phyloP scores from a whole-genome alignment of 2,113 vertebrate species.

The Syngnathoides biaculeatus region DNA sequence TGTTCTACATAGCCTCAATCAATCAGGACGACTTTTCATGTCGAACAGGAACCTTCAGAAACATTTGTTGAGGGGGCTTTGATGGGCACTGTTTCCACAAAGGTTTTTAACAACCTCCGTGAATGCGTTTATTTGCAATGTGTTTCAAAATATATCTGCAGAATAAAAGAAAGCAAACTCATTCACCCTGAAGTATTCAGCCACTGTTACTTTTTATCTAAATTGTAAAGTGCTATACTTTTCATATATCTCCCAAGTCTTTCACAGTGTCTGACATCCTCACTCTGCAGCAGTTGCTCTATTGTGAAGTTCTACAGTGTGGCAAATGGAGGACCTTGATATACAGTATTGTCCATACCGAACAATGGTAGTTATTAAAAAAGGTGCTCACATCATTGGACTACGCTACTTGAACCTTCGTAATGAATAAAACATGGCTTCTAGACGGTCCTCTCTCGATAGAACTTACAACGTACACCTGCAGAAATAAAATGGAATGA shows the following conservation, averaged over 20 bases:
- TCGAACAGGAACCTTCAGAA: slow-evolving; percentile 64
- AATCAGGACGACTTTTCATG: slow-evolving; percentile 67
- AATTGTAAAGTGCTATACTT: slow-evolving; percentile 49
- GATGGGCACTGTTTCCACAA: slow-evolving; percentile 55
- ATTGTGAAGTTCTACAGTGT: slow-evolving; percentile 49
- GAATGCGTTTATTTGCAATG: slow-evolving; percentile 18
- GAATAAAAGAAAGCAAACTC: slow-evolving; percentile 35
- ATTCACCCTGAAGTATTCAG: background rate
- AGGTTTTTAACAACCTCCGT: slow-evolving; percentile 41
- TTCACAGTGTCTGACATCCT: slow-evolving; percentile 50
- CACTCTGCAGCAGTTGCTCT: slow-evolving; percentile 52
- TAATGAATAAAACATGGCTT: slow-evolving; percentile 71
- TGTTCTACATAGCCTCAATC: slow-evolving; percentile 70
- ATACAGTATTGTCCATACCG: slow-evolving; percentile 52
- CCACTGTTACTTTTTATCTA: slow-evolving; percentile 20
- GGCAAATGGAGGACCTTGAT: slow-evolving; percentile 65
- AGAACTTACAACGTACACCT: slow-evolving; percentile 64
- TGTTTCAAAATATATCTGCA: slow-evolving; percentile 39
- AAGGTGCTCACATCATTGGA: slow-evolving; percentile 58
- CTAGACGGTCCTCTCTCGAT: slow-evolving; percentile 56
- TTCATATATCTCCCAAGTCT: slow-evolving; percentile 47
- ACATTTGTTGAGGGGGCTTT: slow-evolving; percentile 58
- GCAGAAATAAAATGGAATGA: slow-evolving; percentile 69
- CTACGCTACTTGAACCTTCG: slow-evolving; percentile 53
- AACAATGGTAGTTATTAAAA: slow-evolving; percentile 64